Percentiles rank a stretch among this genome's conserved stretches.
Evolutionary conservation across 2,888 invertebrate genomes (phyloP).

Genomic region (Aphodius granarius): DNA sequence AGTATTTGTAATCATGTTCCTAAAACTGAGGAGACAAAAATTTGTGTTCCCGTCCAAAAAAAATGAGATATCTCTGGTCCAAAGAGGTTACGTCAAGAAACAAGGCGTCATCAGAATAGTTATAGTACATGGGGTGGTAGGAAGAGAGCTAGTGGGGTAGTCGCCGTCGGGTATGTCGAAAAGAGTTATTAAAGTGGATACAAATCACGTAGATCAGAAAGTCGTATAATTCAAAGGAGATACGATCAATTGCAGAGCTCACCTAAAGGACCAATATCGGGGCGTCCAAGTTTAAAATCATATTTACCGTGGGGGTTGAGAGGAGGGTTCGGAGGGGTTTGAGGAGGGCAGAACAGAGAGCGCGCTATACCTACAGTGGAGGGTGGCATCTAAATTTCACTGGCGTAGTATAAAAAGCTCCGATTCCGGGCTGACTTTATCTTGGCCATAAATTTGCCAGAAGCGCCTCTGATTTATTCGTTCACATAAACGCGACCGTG

Average conservation of each 20-base stretch:
- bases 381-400: slow-evolving; percentile 55
- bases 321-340: slow-evolving; percentile 30
- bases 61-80: neutral
- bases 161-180: slow-evolving; percentile 2
- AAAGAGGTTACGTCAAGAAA: neutral
- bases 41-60: no score
- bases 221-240: slow-evolving; percentile 34
- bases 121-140: neutral
- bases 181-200: slow-evolving; percentile 28
- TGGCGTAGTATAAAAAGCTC: slow-evolving; percentile 54
- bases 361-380: slow-evolving; percentile 20
- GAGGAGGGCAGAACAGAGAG: slow-evolving; percentile 28
- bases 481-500: slow-evolving; percentile 53
- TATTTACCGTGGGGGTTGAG: slow-evolving; percentile 45
- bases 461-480: slow-evolving; percentile 57
- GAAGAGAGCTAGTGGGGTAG: neutral
- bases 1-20: no score
- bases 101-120: neutral
- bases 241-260: slow-evolving; percentile 47
- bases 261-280: slow-evolving; percentile 50
- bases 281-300: slow-evolving; percentile 52
- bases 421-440: slow-evolving; percentile 56
- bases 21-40: no score
- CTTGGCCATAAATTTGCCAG: slow-evolving; percentile 57
- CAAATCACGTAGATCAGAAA: slow-evolving; percentile 29